Conservation (phyloP, 1,140 invertebrate genomes). For the Papilio polyxenes region DNA sequence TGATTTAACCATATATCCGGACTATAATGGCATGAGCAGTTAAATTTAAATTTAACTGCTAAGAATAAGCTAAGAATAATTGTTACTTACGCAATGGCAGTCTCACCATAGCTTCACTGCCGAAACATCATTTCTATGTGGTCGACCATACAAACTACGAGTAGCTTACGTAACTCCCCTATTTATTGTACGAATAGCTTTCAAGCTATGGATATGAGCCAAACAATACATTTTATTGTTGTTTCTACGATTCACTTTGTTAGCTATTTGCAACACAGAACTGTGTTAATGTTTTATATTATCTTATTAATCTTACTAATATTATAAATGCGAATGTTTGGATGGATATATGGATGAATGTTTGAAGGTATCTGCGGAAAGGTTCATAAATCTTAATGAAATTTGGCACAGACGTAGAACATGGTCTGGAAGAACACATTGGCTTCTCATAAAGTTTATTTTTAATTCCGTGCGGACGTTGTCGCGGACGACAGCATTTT, state of each 20-base stretch:
- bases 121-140: conserved; percentile 4
- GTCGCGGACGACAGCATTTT: too few species aligned
- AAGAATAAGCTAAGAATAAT: background rate
- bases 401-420: too few species aligned
- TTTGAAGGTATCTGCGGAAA: too few species aligned
- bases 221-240: conserved; percentile 33
- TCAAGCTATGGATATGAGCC: conserved; percentile 30
- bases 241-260: background rate
- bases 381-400: too few species aligned
- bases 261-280: conserved; percentile 1
- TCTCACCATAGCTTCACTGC: too few species aligned
- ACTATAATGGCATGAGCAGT: background rate
- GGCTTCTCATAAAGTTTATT: too few species aligned
- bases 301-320: background rate
- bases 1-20: conserved; percentile 11
- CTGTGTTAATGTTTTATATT: conserved; percentile 5
- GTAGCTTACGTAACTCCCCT: background rate
- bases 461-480: too few species aligned
- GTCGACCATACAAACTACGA: background rate
- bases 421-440: too few species aligned
- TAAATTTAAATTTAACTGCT: background rate
- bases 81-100: background rate
- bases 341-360: too few species aligned
- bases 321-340: background rate
- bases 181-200: conserved; percentile 33